Evolutionary conservation across 1,140 invertebrate genomes (phyloP).

Genomic region (Zaprionus kolodkinae): DNA sequence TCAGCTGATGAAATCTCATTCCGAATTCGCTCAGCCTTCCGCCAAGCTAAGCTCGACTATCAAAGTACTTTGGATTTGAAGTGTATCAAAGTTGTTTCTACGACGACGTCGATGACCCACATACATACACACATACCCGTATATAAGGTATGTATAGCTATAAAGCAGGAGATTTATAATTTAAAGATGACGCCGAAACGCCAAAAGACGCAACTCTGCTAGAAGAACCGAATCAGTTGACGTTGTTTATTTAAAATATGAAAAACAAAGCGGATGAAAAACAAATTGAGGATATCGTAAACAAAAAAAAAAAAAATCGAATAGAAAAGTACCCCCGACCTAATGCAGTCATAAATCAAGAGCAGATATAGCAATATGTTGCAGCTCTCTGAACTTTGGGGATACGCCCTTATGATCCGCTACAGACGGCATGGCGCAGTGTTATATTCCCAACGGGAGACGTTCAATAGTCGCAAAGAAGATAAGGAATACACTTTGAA

Average conservation of each 20-base stretch:
- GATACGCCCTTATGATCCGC: background rate
- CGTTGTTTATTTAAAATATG: slow-evolving; percentile 70
- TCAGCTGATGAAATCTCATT: background rate
- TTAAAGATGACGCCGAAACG: slow-evolving; percentile 29
- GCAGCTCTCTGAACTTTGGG: background rate
- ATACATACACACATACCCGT: slow-evolving; percentile 4
- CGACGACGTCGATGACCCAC: slow-evolving; percentile 67
- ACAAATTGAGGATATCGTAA: slow-evolving; percentile 39
- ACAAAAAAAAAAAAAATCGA: slow-evolving; percentile 24
- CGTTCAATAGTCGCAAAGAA: slow-evolving; percentile 28
- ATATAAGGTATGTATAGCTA: background rate
- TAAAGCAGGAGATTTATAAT: slow-evolving; percentile 13
- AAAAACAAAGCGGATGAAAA: slow-evolving; percentile 46
- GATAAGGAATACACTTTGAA: slow-evolving; percentile 1
- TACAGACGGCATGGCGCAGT: slow-evolving; percentile 27
- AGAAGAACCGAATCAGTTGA: slow-evolving; percentile 61
- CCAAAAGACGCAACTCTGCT: background rate
- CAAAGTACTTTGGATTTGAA: background rate
- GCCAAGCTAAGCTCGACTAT: background rate
- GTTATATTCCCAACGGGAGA: slow-evolving; percentile 1
- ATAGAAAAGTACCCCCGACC: slow-evolving; percentile 8
- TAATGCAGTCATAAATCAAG: slow-evolving; percentile 32
- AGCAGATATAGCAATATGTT: background rate
- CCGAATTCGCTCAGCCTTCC: background rate
- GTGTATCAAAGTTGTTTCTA: slow-evolving; percentile 21